phyloP scores from a whole-genome alignment of 2,113 vertebrate species.

The Caracal caracal region DNA sequence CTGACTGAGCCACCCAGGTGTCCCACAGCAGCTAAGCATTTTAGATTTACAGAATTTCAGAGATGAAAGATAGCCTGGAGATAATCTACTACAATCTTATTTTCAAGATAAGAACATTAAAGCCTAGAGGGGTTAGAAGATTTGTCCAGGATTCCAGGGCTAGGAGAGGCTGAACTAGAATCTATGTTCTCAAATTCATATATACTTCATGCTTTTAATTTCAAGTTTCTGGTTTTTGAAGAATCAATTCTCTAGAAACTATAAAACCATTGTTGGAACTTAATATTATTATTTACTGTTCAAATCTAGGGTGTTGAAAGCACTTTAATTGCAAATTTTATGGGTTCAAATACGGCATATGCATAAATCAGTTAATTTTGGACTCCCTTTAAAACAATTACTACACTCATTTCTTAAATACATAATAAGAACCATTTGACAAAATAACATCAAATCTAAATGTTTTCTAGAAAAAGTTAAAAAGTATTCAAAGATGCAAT shows the following conservation, averaged over 20 bases:
- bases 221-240: slow-evolving; percentile 7
- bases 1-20: too few relatives aligned
- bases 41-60: neutral
- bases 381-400: slow-evolving; percentile 36
- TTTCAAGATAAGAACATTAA: slow-evolving; percentile 1
- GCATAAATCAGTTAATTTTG: slow-evolving; percentile 44
- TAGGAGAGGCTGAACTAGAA: neutral
- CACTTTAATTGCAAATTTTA: slow-evolving; percentile 12
- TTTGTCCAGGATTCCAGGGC: slow-evolving; percentile 9
- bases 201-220: neutral
- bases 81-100: neutral
- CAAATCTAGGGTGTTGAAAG: slow-evolving; percentile 2
- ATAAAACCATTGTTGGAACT: neutral
- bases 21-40: neutral
- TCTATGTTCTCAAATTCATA: neutral
- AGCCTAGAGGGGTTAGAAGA: neutral
- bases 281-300: slow-evolving; percentile 19
- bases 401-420: slow-evolving; percentile 4
- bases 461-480: slow-evolving; percentile 38
- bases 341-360: neutral
- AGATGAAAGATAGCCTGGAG: neutral
- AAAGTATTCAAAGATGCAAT: slow-evolving; percentile 5
- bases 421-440: neutral
- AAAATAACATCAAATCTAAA: slow-evolving; percentile 5
- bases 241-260: neutral